These are phyloP conservation scores for Megalops atlanticus DNA, from an alignment of 2,113 vertebrate genomes.

Conservation along the genomic window DNA sequence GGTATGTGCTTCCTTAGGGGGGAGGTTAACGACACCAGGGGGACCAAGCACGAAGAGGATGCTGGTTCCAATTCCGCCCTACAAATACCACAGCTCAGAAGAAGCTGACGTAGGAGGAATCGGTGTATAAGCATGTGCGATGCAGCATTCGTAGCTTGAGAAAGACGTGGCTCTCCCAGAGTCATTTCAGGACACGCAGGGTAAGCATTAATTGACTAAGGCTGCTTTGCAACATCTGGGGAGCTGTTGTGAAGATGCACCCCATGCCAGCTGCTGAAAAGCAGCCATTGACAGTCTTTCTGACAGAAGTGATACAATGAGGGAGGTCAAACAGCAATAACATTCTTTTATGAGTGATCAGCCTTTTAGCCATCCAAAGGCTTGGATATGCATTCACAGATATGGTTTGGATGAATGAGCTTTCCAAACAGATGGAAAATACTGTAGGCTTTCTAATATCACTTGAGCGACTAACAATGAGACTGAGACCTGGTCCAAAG, in stretches of 20 bases:
- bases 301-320: not conserved
- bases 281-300: not conserved
- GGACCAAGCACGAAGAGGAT: conserved; percentile 7
- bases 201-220: not conserved
- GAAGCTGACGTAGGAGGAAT: conserved; percentile 22
- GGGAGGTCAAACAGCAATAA: not conserved
- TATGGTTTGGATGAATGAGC: not conserved
- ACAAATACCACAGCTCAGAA: conserved; percentile 22
- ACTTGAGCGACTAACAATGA: not conserved
- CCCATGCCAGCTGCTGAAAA: not conserved
- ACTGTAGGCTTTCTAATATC: not conserved
- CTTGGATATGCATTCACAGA: not conserved
- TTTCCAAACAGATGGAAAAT: not conserved
- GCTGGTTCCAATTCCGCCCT: conserved; percentile 18
- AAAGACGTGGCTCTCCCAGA: not conserved
- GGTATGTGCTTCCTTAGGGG: not conserved
- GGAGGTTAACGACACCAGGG: not conserved
- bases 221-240: conserved; percentile 3
- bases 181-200: conserved; percentile 10
- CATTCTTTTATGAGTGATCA: not conserved
- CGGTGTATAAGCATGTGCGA: conserved; percentile 22
- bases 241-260: not conserved
- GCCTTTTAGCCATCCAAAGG: not conserved
- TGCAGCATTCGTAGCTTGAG: not conserved
- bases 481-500: not conserved